These are phyloP conservation scores for Muscicapa striata DNA, from an alignment of 2,797 vertebrate species.

Conservation along the genomic window DNA sequence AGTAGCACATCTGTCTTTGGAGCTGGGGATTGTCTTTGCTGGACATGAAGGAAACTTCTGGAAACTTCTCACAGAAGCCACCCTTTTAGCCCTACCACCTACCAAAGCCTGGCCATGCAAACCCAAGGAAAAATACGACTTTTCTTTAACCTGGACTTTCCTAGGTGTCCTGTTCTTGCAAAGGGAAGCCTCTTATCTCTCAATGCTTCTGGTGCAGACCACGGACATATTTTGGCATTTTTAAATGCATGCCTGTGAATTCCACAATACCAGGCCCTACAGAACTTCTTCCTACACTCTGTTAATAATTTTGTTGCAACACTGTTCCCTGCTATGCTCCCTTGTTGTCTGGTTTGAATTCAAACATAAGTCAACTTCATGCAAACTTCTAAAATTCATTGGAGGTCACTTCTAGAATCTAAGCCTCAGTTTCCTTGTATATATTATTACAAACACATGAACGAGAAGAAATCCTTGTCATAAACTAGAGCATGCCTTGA, in stretches of 20 bases:
- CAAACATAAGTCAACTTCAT: neutral
- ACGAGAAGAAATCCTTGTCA: neutral
- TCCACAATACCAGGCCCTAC: neutral
- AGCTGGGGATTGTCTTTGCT: neutral
- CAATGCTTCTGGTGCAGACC: neutral
- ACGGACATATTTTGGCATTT: neutral
- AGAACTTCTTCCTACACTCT: neutral
- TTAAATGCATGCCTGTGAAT: neutral
- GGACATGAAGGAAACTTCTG: neutral
- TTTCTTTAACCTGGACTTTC: neutral
- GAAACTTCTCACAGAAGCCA: neutral
- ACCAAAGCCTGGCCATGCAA: neutral
- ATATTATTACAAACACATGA: neutral
- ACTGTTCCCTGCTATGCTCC: neutral
- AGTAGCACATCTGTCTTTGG: neutral
- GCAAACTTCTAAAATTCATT: neutral
- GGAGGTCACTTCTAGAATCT: neutral
- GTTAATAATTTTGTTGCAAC: neutral
- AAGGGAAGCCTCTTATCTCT: accelerated
- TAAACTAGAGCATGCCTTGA: neutral
- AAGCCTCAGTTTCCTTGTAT: neutral
- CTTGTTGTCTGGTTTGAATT: neutral
- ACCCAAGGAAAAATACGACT: neutral
- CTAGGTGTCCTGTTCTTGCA: neutral
- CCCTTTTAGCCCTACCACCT: accelerated